These are phyloP conservation scores for Scaptomyza reducta DNA, from an alignment of 2,888 invertebrate genomes.

Conservation along the genomic window DNA sequence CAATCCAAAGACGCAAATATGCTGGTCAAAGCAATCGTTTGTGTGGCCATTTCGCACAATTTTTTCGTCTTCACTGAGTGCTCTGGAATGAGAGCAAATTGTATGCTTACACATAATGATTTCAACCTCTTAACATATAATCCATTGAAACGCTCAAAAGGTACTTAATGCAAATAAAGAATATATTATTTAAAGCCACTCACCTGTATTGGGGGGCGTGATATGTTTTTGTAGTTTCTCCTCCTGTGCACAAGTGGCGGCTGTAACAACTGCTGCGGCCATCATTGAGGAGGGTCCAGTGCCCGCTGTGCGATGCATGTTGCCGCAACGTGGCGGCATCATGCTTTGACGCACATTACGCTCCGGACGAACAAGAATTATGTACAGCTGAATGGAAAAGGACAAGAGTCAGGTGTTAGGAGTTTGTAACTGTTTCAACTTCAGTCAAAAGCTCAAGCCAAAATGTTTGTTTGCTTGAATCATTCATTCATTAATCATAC, in stretches of 20 bases:
- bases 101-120: neutral
- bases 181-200: neutral
- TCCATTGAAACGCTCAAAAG: too few relatives aligned
- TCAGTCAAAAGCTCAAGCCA: neutral
- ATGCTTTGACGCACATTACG: conserved; percentile 94
- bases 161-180: neutral
- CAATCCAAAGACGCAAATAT: conserved; percentile 82
- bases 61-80: conserved; percentile 81
- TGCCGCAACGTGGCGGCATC: conserved; percentile 89
- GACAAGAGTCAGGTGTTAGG: neutral
- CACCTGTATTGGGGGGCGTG: conserved; percentile 84
- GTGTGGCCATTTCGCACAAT: conserved; percentile 84
- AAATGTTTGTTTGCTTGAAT: neutral
- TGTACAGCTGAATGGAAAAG: conserved; percentile 89
- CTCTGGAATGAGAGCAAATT: conserved; percentile 45
- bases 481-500: conserved; percentile 60
- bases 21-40: conserved; percentile 83
- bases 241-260: conserved; percentile 88
- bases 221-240: conserved; percentile 88
- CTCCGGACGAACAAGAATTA: conserved; percentile 94
- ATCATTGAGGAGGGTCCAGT: conserved; percentile 88
- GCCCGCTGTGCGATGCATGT: conserved; percentile 87
- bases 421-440: neutral
- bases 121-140: too few relatives aligned
- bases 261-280: conserved; percentile 88